Conservation (phyloP, 2,797 vertebrate genomes). For the Eulemur albifrons region DNA sequence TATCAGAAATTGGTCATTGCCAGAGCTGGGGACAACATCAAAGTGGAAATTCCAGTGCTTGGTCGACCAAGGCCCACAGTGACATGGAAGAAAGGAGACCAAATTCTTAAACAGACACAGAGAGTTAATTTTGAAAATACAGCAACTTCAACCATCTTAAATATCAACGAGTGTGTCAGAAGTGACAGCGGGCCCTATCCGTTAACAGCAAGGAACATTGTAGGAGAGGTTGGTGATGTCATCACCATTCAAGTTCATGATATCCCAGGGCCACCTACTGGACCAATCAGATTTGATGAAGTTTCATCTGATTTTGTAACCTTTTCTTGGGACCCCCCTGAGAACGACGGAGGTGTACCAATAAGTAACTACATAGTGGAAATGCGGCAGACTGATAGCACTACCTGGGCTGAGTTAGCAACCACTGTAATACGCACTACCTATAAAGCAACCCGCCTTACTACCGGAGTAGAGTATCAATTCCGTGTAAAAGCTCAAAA, state of each 20-base stretch:
- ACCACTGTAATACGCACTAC: conserved; percentile 94
- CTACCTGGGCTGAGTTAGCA: conserved; percentile 94
- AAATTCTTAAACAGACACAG: conserved; percentile 93
- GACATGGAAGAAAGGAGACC: conserved; percentile 95
- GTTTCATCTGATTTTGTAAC: conserved; percentile 92
- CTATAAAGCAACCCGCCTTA: conserved; percentile 95
- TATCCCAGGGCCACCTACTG: conserved; percentile 96
- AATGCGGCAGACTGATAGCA: conserved; percentile 94
- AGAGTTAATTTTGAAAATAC: conserved; percentile 93
- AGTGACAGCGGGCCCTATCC: conserved; percentile 93
- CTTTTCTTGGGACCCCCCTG: conserved; percentile 96
- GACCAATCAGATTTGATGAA: conserved; percentile 96
- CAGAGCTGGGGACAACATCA: conserved; percentile 96
- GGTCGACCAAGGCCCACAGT: conserved; percentile 95
- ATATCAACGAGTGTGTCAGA: conserved; percentile 93
- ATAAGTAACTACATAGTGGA: conserved; percentile 97
- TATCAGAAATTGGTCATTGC: conserved; percentile 95
- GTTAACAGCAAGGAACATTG: conserved; percentile 94
- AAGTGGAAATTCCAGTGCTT: conserved; percentile 97
- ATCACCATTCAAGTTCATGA: conserved; percentile 96
- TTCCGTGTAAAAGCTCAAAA: conserved; percentile 99
- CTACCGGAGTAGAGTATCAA: conserved; percentile 95
- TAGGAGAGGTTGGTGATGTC: conserved; percentile 93
- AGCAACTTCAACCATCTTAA: conserved; percentile 91
- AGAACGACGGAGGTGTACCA: conserved; percentile 97